Evolutionary conservation across 30 jellyfish, hydroid and myxozoan species (phyloP).

Genomic region (Catostylus mosaicus): DNA sequence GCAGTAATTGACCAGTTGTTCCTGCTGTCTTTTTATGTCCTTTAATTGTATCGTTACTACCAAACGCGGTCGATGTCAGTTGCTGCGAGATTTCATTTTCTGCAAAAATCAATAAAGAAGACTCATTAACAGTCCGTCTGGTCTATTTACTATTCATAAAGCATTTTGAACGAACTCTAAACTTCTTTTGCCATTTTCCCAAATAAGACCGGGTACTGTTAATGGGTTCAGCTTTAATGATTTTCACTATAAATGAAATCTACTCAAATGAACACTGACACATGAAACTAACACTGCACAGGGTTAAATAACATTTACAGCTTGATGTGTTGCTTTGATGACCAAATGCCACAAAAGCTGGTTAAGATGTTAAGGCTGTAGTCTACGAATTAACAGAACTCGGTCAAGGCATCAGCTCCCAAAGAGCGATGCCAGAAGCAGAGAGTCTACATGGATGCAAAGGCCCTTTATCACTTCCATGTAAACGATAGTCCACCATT

Average conservation of each 20-base stretch:
- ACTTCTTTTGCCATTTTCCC: neutral
- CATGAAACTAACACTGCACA: neutral
- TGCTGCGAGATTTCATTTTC: slow-evolving; percentile 64
- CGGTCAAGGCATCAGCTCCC: too few relatives aligned
- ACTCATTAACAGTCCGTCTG: slow-evolving; percentile 64
- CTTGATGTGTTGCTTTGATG: neutral
- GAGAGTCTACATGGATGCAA: too few relatives aligned
- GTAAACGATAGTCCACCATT: too few relatives aligned
- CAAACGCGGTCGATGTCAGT: slow-evolving; percentile 45
- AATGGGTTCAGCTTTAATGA: slow-evolving; percentile 62
- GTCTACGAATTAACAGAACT: neutral
- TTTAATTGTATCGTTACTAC: slow-evolving; percentile 13
- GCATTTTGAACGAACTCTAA: neutral
- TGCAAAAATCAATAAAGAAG: slow-evolving; percentile 60
- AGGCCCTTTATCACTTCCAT: too few relatives aligned
- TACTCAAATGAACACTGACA: neutral
- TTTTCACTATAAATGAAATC: slow-evolving; percentile 22
- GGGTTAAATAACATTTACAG: too few relatives aligned
- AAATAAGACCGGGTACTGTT: slow-evolving; percentile 60
- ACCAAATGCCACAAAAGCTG: neutral
- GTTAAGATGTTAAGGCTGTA: too few relatives aligned
- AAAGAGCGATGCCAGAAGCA: too few relatives aligned
- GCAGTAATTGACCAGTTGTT: slow-evolving; percentile 15
- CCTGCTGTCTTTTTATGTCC: slow-evolving; percentile 73
- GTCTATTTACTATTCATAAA: neutral